Conservation (phyloP, 2,113 vertebrate species). For the Terrapene triunguis region DNA sequence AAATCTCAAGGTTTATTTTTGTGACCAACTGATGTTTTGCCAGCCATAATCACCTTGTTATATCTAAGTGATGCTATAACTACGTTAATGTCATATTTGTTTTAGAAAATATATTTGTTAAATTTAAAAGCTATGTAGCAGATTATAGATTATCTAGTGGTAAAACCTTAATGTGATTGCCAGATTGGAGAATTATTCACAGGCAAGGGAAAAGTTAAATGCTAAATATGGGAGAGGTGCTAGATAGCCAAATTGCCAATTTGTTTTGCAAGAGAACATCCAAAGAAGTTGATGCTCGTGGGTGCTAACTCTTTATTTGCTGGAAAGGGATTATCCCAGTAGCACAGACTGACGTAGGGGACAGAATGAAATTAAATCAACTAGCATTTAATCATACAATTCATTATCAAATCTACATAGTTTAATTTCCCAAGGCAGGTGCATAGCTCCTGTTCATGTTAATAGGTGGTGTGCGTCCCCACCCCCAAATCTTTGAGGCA, state of each 20-base stretch:
- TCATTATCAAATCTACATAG: background rate
- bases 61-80: conserved; percentile 34
- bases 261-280: background rate
- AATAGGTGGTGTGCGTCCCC: too few species aligned
- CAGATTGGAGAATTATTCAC: conserved; percentile 42
- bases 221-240: background rate
- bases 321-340: background rate
- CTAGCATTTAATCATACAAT: background rate
- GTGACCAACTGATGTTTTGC: conserved; percentile 52
- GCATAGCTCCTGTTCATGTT: background rate
- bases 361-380: background rate
- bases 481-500: background rate
- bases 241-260: background rate
- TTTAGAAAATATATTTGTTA: conserved; percentile 71
- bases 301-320: background rate
- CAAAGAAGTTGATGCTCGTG: conserved; percentile 12
- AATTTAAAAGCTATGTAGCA: conserved; percentile 31
- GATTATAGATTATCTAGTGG: conserved; percentile 66
- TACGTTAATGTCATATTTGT: conserved; percentile 29
- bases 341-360: background rate
- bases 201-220: background rate
- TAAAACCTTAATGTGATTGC: conserved; percentile 33
- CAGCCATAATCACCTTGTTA: conserved; percentile 45
- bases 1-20: conserved; percentile 53
- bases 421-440: background rate